Evolutionary conservation across 35 echinoderm and acorn worm species (phyloP), one percentile per base, ranked within the genome.

Genomic region (Heliocidaris tuberculata): DNA sequence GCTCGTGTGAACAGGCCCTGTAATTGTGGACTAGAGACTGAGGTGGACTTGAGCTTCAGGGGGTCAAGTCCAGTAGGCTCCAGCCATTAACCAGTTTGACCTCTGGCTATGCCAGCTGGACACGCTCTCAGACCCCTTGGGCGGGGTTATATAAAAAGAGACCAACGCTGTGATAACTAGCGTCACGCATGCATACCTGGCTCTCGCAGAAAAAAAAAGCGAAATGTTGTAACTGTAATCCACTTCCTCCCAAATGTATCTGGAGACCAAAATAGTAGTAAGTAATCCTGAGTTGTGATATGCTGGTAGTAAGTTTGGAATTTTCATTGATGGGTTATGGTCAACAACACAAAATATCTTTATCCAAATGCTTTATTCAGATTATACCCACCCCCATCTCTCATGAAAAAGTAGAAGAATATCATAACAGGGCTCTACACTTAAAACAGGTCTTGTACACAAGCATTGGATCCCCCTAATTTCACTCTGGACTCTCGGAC

Each of bases 61-160:
- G 65, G 65, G 65, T 78, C 65, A 78, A 21, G 65, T 78, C 65
- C 65, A 78, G 65, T 78, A 78, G 65, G 65, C 65, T 78, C 65
- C 65, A 78, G 27, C 65, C 65, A 78, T 78, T 78, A 78, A 78
- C 15, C 27, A 78, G 65, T 78, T 78, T 78, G 65, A 78, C 65
- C 65, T 78, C 65, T n/a, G 65, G 65, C 65, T 27, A n/a, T 78
- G 65, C 27, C 17, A 78, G 65, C 65, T 78, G 65, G 65, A 78
- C 65, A 78, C 65, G 21, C 65, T 78, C 4, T 7, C 65, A 78
- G 65, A 78, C 65, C 65, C 65, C 65, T 78, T 78, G 65, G 65
- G 65, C 65, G 21, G 65, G 65, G 65, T 78, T 78, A 78, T 78
- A 78, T 78, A 78, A 78, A 78, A 78, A 78, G 21, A 19, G 65